A percentile compares a stretch with the other conserved stretches of the same genome.
phyloP scores from a whole-genome alignment of 2,888 invertebrate species.

The Suillia variegata region DNA sequence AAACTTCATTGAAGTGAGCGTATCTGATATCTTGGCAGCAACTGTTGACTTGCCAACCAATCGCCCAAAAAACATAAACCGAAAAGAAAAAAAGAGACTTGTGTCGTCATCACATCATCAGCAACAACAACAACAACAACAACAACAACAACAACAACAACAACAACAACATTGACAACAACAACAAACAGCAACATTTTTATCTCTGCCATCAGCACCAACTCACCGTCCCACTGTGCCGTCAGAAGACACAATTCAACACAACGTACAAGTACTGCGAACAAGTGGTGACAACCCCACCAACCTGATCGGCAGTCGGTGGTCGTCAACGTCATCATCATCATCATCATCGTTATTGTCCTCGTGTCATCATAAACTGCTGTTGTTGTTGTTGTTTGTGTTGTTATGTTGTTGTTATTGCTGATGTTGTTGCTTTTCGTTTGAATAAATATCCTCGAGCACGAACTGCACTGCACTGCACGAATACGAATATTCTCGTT shows the following conservation, averaged over 20 bases:
- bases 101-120: slow-evolving; percentile 16
- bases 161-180: neutral
- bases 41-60: slow-evolving; percentile 20
- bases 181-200: neutral
- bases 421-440: slow-evolving; percentile 19
- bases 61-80: neutral
- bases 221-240: neutral
- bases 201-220: neutral
- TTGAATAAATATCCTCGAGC: slow-evolving; percentile 57
- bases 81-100: neutral
- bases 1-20: slow-evolving; percentile 11
- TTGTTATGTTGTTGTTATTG: slow-evolving; percentile 11
- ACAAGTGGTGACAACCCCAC: too few species aligned
- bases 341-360: slow-evolving; percentile 21
- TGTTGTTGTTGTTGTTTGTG: slow-evolving; percentile 11
- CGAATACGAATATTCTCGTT: slow-evolving; percentile 35
- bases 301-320: slow-evolving; percentile 2
- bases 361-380: slow-evolving; percentile 33
- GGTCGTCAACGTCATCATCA: slow-evolving; percentile 24
- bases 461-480: slow-evolving; percentile 45
- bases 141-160: neutral
- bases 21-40: neutral
- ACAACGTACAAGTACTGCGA: too few species aligned
- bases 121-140: slow-evolving; percentile 27
- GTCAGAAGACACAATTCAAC: neutral